Evolutionary conservation across 2,888 invertebrate genomes (phyloP), one percentile per base, ranked within the genome.

Genomic region (Lydus trimaculatus): DNA sequence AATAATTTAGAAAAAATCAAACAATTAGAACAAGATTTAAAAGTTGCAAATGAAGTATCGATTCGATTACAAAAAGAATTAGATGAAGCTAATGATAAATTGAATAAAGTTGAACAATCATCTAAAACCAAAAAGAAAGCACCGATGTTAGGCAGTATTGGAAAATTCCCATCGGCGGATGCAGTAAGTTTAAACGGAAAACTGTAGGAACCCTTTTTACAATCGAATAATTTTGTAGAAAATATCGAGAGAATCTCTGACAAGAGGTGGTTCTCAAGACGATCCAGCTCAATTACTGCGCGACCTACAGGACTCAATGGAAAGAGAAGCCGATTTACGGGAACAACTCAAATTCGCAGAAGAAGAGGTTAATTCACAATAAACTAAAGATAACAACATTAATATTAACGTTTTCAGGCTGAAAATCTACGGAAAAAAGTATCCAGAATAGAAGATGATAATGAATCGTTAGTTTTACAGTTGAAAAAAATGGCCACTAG

Each of bases 401-500:
- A 76, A 72, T 76, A 68, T 71, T 75, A 79, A 79, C 86, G 36
- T 56, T 88, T 91, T 85, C 91, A 94, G 94, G 93, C 92, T 84
- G 92, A 94, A 89, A 93, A 91, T 87, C 90, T 94, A 85, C 90
- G 95, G 87, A 94, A 94, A 89, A 95, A 95, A 88, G 91, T 96
- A 83, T 91, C 94, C 83, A 92, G 97, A 82, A 91, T 97, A 85
- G 98, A 98, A 87, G 96, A 97, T 86, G 98, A 98, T 89, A 98
- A 98, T 89, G 98, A 98, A 87, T 95, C 95, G 79, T 90, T 97
- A 87, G 92, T 95, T 87, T 90, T 95, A 88, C 97, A 97, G 90
- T 91, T 98, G 88, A 95, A 96, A 90, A 97, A 97, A 91, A 93
- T 97, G 92, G 95, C 96, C 88, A 91, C 92, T 86, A 91, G 92